Evolutionary conservation across 2,113 vertebrate species (phyloP).

Genomic region (Acinonyx jubatus): DNA sequence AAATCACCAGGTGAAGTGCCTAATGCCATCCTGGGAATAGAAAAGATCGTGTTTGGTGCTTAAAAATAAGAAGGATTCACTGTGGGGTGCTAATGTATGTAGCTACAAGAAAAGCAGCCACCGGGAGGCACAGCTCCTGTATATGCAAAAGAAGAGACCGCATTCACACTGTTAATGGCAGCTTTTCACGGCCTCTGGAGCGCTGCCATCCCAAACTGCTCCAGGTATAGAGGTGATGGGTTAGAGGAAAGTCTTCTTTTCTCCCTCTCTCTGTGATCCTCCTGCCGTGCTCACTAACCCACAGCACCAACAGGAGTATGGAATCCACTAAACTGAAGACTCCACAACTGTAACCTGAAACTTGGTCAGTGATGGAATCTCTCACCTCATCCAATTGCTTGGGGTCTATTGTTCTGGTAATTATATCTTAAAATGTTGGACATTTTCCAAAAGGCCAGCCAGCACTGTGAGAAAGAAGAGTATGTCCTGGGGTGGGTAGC

Average conservation of each 20-base stretch:
- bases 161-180: background rate
- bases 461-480: background rate
- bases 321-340: background rate
- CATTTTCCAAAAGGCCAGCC: constrained; percentile 9
- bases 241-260: background rate
- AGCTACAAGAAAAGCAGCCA: constrained; percentile 22
- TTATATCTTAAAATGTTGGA: background rate
- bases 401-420: background rate
- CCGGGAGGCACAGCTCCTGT: background rate
- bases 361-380: background rate
- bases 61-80: constrained; percentile 59
- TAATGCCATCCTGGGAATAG: constrained; percentile 18
- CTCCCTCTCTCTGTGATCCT: background rate
- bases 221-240: constrained; percentile 64
- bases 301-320: background rate
- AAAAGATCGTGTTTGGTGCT: background rate
- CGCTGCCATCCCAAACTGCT: constrained; percentile 66
- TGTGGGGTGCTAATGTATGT: constrained; percentile 33
- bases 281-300: background rate
- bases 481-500: background rate
- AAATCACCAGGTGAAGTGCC: constrained; percentile 38
- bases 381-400: background rate
- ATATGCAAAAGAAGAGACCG: background rate
- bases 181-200: constrained; percentile 63
- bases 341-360: background rate